These are phyloP conservation scores for Drosophila nebulosa DNA, from an alignment of 1,140 invertebrate species.

Conservation along the genomic window DNA sequence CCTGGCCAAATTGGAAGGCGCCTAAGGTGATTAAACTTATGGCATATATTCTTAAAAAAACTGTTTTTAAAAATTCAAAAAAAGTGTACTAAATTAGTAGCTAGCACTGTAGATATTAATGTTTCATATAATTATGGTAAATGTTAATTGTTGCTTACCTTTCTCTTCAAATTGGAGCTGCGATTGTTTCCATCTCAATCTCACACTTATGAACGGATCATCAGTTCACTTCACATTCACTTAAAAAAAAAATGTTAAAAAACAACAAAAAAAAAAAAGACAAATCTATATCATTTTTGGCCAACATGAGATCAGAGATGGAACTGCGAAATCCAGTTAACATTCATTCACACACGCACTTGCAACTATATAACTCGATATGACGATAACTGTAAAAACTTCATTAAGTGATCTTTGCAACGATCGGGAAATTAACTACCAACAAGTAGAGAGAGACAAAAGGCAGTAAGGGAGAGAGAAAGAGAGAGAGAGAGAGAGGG, in stretches of 20 bases:
- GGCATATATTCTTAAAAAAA: no score
- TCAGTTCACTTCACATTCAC: background rate
- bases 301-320: background rate
- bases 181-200: background rate
- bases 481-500: no score
- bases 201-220: background rate
- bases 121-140: no score
- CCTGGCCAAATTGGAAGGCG: no score
- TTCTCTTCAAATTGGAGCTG: background rate
- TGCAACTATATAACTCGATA: background rate
- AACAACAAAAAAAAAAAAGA: background rate
- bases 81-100: no score
- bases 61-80: no score
- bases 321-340: background rate
- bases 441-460: no score
- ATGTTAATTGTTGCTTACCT: background rate
- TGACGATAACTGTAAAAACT: background rate
- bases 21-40: no score
- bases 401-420: background rate
- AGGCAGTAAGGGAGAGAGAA: no score
- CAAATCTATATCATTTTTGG: background rate
- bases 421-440: no score
- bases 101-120: no score
- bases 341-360: background rate
- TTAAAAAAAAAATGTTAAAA: background rate